These are phyloP conservation scores for Acheta domesticus DNA, from an alignment of 2,888 invertebrate species.

Conservation along the genomic window DNA sequence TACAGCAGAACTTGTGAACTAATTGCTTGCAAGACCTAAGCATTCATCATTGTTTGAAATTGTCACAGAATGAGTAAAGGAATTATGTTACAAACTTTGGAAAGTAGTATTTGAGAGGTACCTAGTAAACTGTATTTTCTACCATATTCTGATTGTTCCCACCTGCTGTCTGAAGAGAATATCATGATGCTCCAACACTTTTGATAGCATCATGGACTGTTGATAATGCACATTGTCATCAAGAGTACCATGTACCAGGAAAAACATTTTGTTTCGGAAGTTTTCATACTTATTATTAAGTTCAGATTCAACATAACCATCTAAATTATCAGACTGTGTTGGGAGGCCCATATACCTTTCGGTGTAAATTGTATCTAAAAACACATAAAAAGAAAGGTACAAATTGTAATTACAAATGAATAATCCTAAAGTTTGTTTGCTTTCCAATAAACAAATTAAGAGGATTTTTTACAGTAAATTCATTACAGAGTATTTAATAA, in stretches of 20 bases:
- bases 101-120: background rate
- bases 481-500: no score
- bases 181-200: constrained; percentile 77
- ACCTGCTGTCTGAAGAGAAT: constrained; percentile 92
- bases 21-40: no score
- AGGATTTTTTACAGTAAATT: no score
- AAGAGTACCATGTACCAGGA: constrained; percentile 90
- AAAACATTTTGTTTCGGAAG: constrained; percentile 72
- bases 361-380: constrained; percentile 91
- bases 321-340: constrained; percentile 61
- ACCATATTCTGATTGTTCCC: constrained; percentile 41
- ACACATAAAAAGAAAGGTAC: constrained; percentile 27
- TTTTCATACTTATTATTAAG: constrained; percentile 66
- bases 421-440: no score
- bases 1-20: no score
- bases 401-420: no score
- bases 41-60: no score
- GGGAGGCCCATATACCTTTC: constrained; percentile 95
- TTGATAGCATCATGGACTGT: constrained; percentile 88
- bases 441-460: no score
- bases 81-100: background rate
- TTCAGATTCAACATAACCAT: constrained; percentile 72
- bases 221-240: constrained; percentile 98
- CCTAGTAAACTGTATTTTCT: background rate
- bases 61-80: background rate